Conservation (phyloP, 2,888 invertebrate species). For the Rotaria magnacalcarata region DNA sequence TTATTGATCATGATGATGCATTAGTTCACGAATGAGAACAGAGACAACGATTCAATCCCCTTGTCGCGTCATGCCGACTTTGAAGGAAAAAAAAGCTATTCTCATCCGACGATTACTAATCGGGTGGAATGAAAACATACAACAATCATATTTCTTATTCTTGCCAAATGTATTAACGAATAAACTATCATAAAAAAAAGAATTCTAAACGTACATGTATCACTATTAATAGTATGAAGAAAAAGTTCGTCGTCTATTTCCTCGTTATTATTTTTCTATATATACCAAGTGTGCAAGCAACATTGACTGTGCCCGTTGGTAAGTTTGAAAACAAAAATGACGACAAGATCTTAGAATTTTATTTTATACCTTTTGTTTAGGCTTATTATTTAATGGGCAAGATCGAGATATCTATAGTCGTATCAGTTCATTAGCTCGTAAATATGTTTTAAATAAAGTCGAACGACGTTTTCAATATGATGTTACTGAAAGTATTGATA, state of each 20-base stretch:
- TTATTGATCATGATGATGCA: neutral
- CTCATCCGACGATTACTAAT: neutral
- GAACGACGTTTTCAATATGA: conserved; percentile 35
- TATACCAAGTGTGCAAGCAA: neutral
- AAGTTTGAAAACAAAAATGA: neutral
- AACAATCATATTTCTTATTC: neutral
- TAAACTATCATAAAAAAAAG: no score
- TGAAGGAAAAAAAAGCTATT: neutral
- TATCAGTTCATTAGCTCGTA: neutral
- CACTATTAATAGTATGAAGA: neutral
- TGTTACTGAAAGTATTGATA: neutral
- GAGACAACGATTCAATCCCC: neutral
- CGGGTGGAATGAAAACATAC: neutral
- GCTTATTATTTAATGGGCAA: neutral
- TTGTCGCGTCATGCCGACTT: neutral
- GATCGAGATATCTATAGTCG: neutral
- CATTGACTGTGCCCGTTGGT: conserved; percentile 13
- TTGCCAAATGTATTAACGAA: no score
- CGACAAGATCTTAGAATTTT: no score
- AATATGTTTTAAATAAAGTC: conserved; percentile 5
- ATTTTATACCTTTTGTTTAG: neutral
- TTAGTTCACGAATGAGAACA: neutral
- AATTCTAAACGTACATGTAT: no score
- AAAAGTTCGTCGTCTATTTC: neutral
- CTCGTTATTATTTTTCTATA: neutral